phyloP scores from a whole-genome alignment of 2,113 vertebrate species.

The Cavia porcellus region DNA sequence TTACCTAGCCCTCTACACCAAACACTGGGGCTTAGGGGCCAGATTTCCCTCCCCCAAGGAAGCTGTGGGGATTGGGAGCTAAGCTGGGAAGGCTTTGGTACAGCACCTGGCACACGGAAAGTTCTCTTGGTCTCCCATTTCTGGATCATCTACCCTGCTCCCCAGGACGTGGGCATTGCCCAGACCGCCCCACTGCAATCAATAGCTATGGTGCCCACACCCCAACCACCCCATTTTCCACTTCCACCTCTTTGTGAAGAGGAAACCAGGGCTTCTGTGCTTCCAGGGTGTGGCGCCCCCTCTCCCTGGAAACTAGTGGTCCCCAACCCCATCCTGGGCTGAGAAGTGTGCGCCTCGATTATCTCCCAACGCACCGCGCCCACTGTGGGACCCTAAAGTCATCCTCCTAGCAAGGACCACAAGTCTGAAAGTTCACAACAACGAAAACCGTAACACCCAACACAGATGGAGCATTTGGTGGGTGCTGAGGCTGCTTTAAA shows the following conservation, averaged over 20 bases:
- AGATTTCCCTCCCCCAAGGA: not conserved
- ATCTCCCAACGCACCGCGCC: not conserved
- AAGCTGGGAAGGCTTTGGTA: not conserved
- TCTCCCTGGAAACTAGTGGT: not conserved
- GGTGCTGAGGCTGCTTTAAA: not conserved
- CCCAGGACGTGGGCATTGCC: not conserved
- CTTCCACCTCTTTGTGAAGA: not conserved
- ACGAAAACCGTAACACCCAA: not conserved
- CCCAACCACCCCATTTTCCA: not conserved
- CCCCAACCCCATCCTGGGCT: rapidly evolving
- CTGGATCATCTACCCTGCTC: not conserved
- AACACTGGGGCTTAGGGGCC: not conserved
- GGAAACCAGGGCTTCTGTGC: not conserved
- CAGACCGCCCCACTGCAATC: not conserved
- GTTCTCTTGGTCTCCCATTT: not conserved
- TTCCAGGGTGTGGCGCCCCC: not conserved
- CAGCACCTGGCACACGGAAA: no score
- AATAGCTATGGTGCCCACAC: not conserved
- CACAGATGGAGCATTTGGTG: not conserved
- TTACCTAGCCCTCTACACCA: not conserved
- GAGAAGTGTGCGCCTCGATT: not conserved
- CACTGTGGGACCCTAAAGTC: not conserved
- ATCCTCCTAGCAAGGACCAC: not conserved
- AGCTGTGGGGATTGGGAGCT: not conserved
- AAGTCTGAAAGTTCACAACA: not conserved